These are phyloP conservation scores for Yponomeuta cagnagella DNA, from an alignment of 2,888 invertebrate species.

Conservation along the genomic window DNA sequence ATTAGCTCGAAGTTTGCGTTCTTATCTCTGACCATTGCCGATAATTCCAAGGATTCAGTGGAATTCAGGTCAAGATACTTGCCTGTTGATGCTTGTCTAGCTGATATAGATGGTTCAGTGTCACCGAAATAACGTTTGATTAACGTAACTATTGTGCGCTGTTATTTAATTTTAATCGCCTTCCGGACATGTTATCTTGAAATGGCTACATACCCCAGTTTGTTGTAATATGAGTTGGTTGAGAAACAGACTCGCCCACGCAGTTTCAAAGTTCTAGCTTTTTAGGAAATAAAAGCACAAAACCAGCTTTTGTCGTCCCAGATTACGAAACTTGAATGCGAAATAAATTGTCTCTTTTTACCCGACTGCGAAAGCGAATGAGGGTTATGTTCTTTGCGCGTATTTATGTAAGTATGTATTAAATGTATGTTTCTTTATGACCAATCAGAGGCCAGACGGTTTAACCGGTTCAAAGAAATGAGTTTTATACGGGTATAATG, in stretches of 20 bases:
- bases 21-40: slow-evolving; percentile 6
- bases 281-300: background rate
- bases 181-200: background rate
- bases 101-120: background rate
- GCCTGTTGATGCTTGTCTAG: background rate
- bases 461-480: too few relatives aligned
- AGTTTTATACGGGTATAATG: too few relatives aligned
- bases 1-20: background rate
- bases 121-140: background rate
- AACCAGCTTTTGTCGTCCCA: background rate
- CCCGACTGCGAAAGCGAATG: too few relatives aligned
- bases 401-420: too few relatives aligned
- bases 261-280: background rate
- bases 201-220: too few relatives aligned
- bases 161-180: background rate
- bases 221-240: background rate
- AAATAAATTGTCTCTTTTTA: background rate
- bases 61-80: slow-evolving; percentile 11
- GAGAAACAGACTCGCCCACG: background rate
- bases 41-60: slow-evolving; percentile 11
- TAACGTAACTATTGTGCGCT: background rate
- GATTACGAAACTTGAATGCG: slow-evolving; percentile 2
- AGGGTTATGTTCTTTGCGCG: too few relatives aligned
- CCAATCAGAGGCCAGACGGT: too few relatives aligned
- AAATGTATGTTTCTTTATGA: too few relatives aligned